Base-by-base conservation (phyloP, 2,888 invertebrate species). In the Homarus gammarus region DNA sequence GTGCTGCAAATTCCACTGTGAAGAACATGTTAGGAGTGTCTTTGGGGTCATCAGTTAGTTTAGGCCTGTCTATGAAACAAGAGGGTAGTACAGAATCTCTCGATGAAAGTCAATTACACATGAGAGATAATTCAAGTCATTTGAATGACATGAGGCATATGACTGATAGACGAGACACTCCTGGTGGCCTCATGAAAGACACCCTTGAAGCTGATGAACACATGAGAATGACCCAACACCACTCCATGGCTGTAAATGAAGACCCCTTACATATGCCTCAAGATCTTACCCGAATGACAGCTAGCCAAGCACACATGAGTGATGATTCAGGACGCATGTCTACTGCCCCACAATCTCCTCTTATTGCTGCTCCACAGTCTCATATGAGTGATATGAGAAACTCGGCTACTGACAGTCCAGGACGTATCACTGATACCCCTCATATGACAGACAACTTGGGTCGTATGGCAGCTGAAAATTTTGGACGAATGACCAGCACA, bases 81-180 rank as follows among this genome's bases (percentile, higher is more conserved):
- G 92, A 92, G 44, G 90, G 87, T 40, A 84, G 40, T 27, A 51
- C 70, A 31, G 92, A 92, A 40, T 75, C 89, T 10, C 51, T 92
- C 75, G 92, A 92, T 56, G 92, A 92, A 10, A 56, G 31, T 12
- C 90, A 90, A 73, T 6, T 87, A 10, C 86, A 91, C 44, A 91
- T 91, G 85, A 40, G 91, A 31, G 88, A 89, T 15, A 79, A 86
- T 5, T 27, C 70, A 2, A 36, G 51, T 22, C 92, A 90, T 56
- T 90, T 92, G 92, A 82, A 84, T 49, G 90, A 92, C 44, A 92
- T 92, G 92, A 77, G 92, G 40, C 92, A 92, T 38, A 89, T 91
- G 89, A 61, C 82, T 10, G 91, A 91, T 3, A 81, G 90, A n/a
- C 82, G 91, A n/a, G 90, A 91, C 77, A 79, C 90, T 49, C 87